Percentiles rank a stretch among this genome's conserved stretches.
Conservation (phyloP, 2,888 invertebrate genomes). For the Tetragonula carbonaria region DNA sequence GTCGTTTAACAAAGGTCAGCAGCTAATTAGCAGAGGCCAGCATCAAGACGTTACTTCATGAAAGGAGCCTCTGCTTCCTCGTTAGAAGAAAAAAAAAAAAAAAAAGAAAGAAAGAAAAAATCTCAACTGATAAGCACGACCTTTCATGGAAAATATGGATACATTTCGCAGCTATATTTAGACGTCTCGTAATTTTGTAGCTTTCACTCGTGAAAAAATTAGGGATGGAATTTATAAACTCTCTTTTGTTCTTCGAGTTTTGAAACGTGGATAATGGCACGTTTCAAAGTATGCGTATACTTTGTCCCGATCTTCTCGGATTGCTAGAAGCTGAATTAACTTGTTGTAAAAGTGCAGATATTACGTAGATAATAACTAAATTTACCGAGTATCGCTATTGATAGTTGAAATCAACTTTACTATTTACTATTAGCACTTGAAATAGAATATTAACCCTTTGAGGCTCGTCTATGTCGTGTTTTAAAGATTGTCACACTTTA, state of each 20-base stretch:
- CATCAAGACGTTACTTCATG: constrained; percentile 2
- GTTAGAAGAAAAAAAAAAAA: neutral
- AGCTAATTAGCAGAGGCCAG: constrained; percentile 37
- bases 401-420: no score
- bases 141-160: neutral
- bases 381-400: no score
- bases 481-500: no score
- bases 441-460: no score
- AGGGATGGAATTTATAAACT: neutral
- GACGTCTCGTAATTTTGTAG: neutral
- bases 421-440: no score
- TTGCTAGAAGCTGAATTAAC: no score
- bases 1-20: constrained; percentile 38
- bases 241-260: neutral
- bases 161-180: no score
- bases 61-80: constrained; percentile 24
- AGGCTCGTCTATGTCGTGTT: no score
- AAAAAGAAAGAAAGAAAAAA: neutral
- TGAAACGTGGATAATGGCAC: neutral
- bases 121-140: neutral
- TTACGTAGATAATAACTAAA: no score
- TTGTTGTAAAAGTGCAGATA: no score
- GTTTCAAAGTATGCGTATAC: no score
- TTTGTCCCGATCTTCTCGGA: no score
- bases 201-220: neutral